Conservation (phyloP, 1,140 invertebrate species). For the Nylanderia fulva region DNA sequence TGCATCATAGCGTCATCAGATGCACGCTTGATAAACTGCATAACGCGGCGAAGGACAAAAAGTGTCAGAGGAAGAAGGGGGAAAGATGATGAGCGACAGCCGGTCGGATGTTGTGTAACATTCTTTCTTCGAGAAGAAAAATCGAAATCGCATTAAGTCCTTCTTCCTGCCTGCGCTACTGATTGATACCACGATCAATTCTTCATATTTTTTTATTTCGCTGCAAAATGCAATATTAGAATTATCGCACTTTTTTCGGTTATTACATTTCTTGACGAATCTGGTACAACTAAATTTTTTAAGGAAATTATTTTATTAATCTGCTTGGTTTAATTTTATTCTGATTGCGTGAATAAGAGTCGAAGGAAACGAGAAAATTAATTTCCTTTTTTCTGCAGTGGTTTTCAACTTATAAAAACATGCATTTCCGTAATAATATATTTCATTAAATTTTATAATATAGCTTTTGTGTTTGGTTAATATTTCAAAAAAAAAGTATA, state of each 20-base stretch:
- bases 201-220: conserved; percentile 39
- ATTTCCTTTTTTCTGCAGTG: neutral
- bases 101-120: conserved; percentile 67
- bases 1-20: conserved; percentile 62
- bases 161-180: conserved; percentile 26
- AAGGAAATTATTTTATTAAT: neutral
- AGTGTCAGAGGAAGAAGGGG: conserved; percentile 34
- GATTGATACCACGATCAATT: conserved; percentile 52
- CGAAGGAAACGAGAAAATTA: neutral
- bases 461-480: neutral
- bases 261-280: neutral
- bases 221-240: conserved; percentile 5
- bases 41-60: conserved; percentile 69
- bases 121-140: conserved; percentile 64
- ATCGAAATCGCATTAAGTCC: conserved; percentile 46
- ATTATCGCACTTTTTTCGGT: neutral
- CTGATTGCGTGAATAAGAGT: neutral
- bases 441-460: conserved; percentile 10
- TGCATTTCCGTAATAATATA: neutral
- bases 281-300: neutral
- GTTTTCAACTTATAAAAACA: conserved; percentile 5
- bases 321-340: neutral
- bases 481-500: neutral
- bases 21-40: conserved; percentile 73
- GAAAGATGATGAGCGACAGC: conserved; percentile 71